phyloP scores from a whole-genome alignment of 2,888 invertebrate species.

The Apodemia duryi region DNA sequence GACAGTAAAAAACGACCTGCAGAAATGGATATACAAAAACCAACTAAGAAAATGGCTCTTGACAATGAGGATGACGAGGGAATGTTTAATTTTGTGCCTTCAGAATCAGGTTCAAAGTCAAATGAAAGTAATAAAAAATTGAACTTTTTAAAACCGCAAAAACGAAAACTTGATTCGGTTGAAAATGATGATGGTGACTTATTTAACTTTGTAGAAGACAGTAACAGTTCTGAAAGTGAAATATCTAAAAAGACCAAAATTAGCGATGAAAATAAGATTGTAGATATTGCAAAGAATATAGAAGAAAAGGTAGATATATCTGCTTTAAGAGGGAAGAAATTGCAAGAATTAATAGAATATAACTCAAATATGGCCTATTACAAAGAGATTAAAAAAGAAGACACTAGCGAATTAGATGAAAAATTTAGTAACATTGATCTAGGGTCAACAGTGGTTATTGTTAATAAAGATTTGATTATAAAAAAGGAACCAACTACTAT shows the following conservation, averaged over 20 bases:
- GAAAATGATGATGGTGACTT: slow-evolving; percentile 54
- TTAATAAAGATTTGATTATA: slow-evolving; percentile 52
- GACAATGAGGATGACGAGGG: slow-evolving; percentile 44
- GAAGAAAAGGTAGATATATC: slow-evolving; percentile 39
- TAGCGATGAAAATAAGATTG: slow-evolving; percentile 25
- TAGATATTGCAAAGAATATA: slow-evolving; percentile 29
- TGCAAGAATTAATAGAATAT: slow-evolving; percentile 53
- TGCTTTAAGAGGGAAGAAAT: slow-evolving; percentile 56
- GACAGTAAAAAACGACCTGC: slow-evolving; percentile 45
- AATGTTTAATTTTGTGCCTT: slow-evolving; percentile 57
- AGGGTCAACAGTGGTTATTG: slow-evolving; percentile 53
- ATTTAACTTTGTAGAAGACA: slow-evolving; percentile 56
- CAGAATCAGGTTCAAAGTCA: slow-evolving; percentile 33
- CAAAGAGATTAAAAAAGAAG: slow-evolving; percentile 48
- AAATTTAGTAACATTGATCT: slow-evolving; percentile 56
- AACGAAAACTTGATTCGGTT: slow-evolving; percentile 48
- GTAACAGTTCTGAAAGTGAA: slow-evolving; percentile 8
- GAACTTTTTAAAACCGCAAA: slow-evolving; percentile 55
- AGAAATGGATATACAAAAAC: slow-evolving; percentile 41
- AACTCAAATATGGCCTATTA: slow-evolving; percentile 37
- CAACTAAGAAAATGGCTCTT: slow-evolving; percentile 51
- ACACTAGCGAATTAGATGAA: slow-evolving; percentile 49
- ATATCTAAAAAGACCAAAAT: slow-evolving; percentile 16
- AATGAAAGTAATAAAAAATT: slow-evolving; percentile 39
- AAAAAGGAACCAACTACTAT: slow-evolving; percentile 51